Evolutionary conservation across 2,113 vertebrate species (phyloP), one percentile per base, ranked within the genome.

Genomic region (Elephantulus edwardii): DNA sequence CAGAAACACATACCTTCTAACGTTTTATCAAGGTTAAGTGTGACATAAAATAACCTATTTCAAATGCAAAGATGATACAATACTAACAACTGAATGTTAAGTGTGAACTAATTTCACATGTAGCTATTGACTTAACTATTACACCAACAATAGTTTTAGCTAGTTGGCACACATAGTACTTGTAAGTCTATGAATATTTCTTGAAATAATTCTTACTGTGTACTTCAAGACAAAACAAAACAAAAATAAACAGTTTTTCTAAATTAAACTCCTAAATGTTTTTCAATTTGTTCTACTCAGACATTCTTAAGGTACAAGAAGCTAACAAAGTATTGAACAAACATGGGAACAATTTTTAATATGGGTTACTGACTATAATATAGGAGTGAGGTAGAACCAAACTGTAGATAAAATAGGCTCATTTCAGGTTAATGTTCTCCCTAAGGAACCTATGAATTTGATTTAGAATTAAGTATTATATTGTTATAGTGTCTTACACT

Each of bases 161-260:
- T 89, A 66, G 75, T 89, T 88, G 74, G 48, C 75, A 90, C 26
- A 22, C 19, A 68, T 4, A 54, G 88, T 83, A 14, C 52, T 54
- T 86, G 48, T 22, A 60, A 75, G 11, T 13, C 42, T 79, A 74
- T 52, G 71, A 62, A 66, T 89, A 88, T 80, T 48, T 72, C 64
- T 78, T 95, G 88, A 95, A 83, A 91, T 82, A 92, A 77, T 83
- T 74, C 78, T 91, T 71, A 68, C 26, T 56, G 60, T 30, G 19
- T 62, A 68, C 44, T 72, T 88, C n/a, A n/a, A n/a, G n/a, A n/a
- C n/a, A 16, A 72, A 62, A 62, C 83, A 19, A 54, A 33, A 75
- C 46, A 35, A 86, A 24, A 82, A n/a, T 33, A 85, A 85, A 60
- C 8, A 40, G 19, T 30, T 62, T 83, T 5, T 8, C 42, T 33